These are phyloP conservation scores for Poeciliopsis occidentalis DNA, from an alignment of 2,113 vertebrate species.

Conservation along the genomic window DNA sequence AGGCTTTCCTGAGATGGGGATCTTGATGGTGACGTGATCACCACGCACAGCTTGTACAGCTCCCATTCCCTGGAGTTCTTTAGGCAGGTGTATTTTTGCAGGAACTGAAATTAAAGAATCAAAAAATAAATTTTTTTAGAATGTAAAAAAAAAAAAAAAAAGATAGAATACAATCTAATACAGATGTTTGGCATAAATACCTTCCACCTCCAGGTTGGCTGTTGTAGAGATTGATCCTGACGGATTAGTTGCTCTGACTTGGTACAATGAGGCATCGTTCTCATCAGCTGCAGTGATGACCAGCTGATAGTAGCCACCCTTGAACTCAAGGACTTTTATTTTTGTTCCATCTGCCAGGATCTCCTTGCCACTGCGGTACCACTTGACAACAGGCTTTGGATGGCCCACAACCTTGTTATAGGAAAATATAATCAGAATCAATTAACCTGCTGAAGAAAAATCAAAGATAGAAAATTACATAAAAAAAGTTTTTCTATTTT, in stretches of 20 bases:
- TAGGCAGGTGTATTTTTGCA: conserved; percentile 94
- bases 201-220: conserved; percentile 95
- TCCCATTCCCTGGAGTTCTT: conserved; percentile 97
- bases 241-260: conserved; percentile 96
- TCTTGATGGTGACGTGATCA: conserved; percentile 94
- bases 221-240: conserved; percentile 94
- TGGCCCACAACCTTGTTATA: conserved; percentile 88
- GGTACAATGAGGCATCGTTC: conserved; percentile 91
- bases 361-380: conserved; percentile 97
- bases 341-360: conserved; percentile 94
- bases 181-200: conserved; percentile 71
- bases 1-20: conserved; percentile 96
- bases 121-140: not conserved
- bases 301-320: conserved; percentile 95
- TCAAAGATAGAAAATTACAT: not conserved
- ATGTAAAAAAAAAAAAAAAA: not conserved
- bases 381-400: conserved; percentile 95
- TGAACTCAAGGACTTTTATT: conserved; percentile 94
- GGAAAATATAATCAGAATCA: not conserved
- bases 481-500: not conserved
- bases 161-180: not conserved
- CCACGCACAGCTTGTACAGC: conserved; percentile 93
- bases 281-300: conserved; percentile 89
- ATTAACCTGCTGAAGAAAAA: not conserved
- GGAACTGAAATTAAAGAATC: conserved; percentile 84